Evolutionary conservation across 2,797 vertebrate species (phyloP), one percentile per base, ranked within the genome.

Genomic region (Sebastes taczanowskii): DNA sequence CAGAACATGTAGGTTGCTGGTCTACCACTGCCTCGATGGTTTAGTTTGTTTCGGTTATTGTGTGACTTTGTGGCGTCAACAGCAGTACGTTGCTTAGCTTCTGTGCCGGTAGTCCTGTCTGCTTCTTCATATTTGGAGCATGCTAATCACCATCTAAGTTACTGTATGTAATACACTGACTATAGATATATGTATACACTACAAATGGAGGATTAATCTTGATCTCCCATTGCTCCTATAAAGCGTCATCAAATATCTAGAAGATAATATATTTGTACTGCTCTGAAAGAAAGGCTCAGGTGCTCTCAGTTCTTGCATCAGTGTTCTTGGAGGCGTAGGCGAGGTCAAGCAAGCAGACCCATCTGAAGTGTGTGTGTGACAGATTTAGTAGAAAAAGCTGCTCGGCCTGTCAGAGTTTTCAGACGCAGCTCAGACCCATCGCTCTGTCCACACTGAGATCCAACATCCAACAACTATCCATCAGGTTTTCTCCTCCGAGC

Each of bases 351-450:
- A 16, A 27, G 16, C 29, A 30, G 35, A 4, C 64, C 23, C 35
- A 38, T 56, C 29, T 63, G 42, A 46, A 46, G 42, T 46, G 42
- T 46, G 14, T 32, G 32, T 32, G 32, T 71, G 77, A 73, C 49
- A 70, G 78, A 69, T 73, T 77, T 58, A 58, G 25, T 29, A 53
- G 29, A n/a, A 67, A 83, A 71, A 67, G 34, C 67, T 55, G 46
- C n/a, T 61, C 55, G 11, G 35, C 35, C 62, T 76, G 73, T 80
- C 65, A 74, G 18, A 60, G 60, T 18, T 34, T 61, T 53, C 25
- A 74, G 60, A 78, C 52, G 32, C 30, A 65, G 53, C 3, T 32
- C 49, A 74, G 60, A 71, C 55, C 60, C 38, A 59, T 78, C 71
- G 62, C 67, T 56, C 29, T n/a, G 25, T 32, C 52, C 38, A 52